phyloP scores from a whole-genome alignment of 2,888 invertebrate species.

The Ornithoptera priamus region DNA sequence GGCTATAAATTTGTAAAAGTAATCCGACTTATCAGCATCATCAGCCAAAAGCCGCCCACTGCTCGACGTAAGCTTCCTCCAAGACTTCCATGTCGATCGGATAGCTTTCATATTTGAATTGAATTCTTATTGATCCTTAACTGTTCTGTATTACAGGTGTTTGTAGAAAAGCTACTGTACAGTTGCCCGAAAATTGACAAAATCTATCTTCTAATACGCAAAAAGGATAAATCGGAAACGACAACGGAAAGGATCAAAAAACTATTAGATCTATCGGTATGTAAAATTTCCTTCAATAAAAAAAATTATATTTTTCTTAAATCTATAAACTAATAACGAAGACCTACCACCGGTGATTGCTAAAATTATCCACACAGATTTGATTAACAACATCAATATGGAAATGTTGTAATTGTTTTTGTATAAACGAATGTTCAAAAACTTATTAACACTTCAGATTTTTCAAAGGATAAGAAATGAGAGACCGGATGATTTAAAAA shows the following conservation, averaged over 20 bases:
- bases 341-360: too few relatives aligned
- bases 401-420: too few relatives aligned
- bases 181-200: slow-evolving; percentile 85
- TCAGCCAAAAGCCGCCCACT: too few relatives aligned
- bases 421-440: neutral
- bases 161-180: slow-evolving; percentile 88
- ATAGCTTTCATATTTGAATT: too few relatives aligned
- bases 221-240: slow-evolving; percentile 82
- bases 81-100: too few relatives aligned
- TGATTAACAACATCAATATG: too few relatives aligned
- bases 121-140: neutral
- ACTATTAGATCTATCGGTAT: slow-evolving; percentile 82
- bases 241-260: slow-evolving; percentile 74
- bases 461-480: slow-evolving; percentile 83
- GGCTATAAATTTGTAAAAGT: too few relatives aligned
- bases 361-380: too few relatives aligned
- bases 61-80: too few relatives aligned
- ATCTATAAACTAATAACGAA: too few relatives aligned
- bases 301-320: too few relatives aligned
- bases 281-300: neutral
- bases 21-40: too few relatives aligned
- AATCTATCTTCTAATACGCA: slow-evolving; percentile 85
- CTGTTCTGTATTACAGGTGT: slow-evolving; percentile 62
- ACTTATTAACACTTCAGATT: slow-evolving; percentile 67
- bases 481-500: slow-evolving; percentile 81